Evolutionary conservation across 2,888 invertebrate genomes (phyloP).

Genomic region (Pollenia angustigena): DNA sequence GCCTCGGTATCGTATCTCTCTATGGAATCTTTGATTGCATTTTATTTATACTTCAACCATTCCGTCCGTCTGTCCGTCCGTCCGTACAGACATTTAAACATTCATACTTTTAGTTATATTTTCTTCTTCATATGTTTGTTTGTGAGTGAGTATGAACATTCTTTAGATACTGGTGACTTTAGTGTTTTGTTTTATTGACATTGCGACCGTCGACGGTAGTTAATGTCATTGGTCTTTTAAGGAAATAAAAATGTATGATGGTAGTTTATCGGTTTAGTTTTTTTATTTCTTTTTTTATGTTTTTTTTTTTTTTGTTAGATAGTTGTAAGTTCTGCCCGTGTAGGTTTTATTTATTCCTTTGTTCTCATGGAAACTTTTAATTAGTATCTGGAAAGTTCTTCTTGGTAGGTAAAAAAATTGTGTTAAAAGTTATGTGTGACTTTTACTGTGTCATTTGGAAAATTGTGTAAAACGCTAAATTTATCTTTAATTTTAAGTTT

Average conservation of each 20-base stretch:
- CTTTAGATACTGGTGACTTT: conserved; percentile 47
- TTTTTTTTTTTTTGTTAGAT: conserved; percentile 22
- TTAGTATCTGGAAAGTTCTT: background rate
- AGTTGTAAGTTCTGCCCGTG: background rate
- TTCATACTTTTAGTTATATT: conserved; percentile 25
- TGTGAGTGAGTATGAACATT: background rate
- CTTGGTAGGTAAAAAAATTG: background rate
- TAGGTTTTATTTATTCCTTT: conserved; percentile 20
- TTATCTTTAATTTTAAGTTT: no score
- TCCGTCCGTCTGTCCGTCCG: background rate
- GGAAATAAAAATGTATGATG: conserved; percentile 64
- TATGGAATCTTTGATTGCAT: conserved; percentile 73
- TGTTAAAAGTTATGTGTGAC: background rate
- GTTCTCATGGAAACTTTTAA: conserved; percentile 15
- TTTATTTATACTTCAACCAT: conserved; percentile 53
- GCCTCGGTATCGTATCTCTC: conserved; percentile 66
- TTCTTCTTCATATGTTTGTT: background rate
- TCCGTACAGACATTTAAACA: conserved; percentile 7
- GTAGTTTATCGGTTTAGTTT: conserved; percentile 47
- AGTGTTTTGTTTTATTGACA: conserved; percentile 66
- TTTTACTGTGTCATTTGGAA: no score
- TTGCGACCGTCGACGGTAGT: conserved; percentile 61
- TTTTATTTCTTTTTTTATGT: background rate
- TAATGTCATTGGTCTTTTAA: conserved; percentile 74
- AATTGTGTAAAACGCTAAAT: no score